A percentile compares a stretch with the other conserved stretches of the same genome.
Conservation (phyloP, 2,888 invertebrate genomes). For the Plebejus melissa region DNA sequence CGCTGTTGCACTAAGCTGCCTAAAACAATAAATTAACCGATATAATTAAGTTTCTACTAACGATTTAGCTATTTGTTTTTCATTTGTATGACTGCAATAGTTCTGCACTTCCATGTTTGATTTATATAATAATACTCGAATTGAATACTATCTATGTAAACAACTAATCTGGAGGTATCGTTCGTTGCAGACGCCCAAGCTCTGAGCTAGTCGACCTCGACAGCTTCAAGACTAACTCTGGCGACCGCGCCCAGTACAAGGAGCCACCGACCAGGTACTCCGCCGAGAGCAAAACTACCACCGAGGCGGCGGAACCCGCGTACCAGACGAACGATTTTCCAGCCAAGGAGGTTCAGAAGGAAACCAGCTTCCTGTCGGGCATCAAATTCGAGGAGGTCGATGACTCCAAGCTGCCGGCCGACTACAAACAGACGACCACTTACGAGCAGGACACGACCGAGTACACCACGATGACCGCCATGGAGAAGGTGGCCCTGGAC, state of each 20-base stretch:
- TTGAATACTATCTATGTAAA: background rate
- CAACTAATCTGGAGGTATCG: background rate
- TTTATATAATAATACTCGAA: background rate
- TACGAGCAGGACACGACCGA: constrained; percentile 76
- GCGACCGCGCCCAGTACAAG: constrained; percentile 77
- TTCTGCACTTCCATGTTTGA: background rate
- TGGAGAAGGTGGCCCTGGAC: constrained; percentile 91
- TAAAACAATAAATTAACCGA: background rate
- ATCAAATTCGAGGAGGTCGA: constrained; percentile 64
- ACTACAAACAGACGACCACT: constrained; percentile 63
- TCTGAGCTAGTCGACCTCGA: constrained; percentile 90
- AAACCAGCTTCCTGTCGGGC: constrained; percentile 66
- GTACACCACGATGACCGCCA: constrained; percentile 82
- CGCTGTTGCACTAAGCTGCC: background rate
- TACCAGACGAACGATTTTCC: constrained; percentile 50
- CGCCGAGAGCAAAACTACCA: constrained; percentile 70
- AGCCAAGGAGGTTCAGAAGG: constrained; percentile 57
- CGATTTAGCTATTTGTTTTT: background rate
- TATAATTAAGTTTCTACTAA: background rate
- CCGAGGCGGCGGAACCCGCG: constrained; percentile 76
- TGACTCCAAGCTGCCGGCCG: constrained; percentile 64
- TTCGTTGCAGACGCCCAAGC: constrained; percentile 82
- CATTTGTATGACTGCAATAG: background rate
- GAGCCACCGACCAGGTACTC: constrained; percentile 68
- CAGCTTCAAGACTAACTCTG: constrained; percentile 87